These are phyloP conservation scores for Ridgeia piscesae DNA, from an alignment of 1,140 invertebrate species.

Conservation along the genomic window DNA sequence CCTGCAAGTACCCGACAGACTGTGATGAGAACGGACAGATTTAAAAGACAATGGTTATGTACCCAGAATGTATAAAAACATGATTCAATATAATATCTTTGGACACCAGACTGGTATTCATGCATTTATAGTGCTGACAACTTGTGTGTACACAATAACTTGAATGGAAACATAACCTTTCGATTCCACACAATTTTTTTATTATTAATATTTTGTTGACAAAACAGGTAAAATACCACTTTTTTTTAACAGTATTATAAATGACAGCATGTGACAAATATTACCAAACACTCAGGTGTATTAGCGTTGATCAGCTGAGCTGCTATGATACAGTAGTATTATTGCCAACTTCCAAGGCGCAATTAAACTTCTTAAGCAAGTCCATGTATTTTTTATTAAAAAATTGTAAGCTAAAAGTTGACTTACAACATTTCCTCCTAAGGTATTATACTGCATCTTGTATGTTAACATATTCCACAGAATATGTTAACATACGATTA, in stretches of 20 bases:
- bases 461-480: too few relatives aligned
- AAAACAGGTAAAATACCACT: background rate
- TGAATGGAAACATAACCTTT: too few relatives aligned
- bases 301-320: background rate
- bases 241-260: background rate
- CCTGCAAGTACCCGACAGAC: too few relatives aligned
- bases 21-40: too few relatives aligned
- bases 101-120: background rate
- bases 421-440: background rate
- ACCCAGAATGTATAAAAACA: too few relatives aligned
- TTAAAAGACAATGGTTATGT: too few relatives aligned
- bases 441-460: background rate
- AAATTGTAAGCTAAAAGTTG: background rate
- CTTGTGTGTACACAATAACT: background rate
- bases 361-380: background rate
- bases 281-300: background rate
- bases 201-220: background rate
- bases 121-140: background rate
- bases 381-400: background rate
- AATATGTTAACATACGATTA: too few relatives aligned
- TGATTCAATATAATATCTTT: too few relatives aligned
- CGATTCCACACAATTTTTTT: too few relatives aligned
- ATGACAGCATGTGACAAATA: background rate
- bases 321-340: background rate
- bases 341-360: background rate